Evolutionary conservation across 2,888 invertebrate species (phyloP), one percentile per base, ranked within the genome.

Genomic region (Dicycla oo): DNA sequence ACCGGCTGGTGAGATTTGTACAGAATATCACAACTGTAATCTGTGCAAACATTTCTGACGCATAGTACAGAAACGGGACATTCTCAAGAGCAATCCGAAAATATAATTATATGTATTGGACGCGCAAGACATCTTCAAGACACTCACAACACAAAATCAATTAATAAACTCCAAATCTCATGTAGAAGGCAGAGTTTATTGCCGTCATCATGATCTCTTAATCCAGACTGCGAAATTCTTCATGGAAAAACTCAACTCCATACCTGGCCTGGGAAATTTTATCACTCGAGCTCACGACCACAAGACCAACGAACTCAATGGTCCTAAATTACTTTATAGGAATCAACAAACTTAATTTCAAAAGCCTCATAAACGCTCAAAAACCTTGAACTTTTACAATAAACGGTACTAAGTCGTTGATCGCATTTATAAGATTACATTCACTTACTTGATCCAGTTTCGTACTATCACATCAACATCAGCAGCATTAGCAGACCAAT

Each of bases 311-410:
- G 13, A 5, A n/a, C 30, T 23, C 40, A 63, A 63, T 23, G 11
- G 15, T 38, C n/a, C n/a, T n/a, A 26, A 30, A 73, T 7, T 45
- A 53, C 23, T 61, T n/a, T 45, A 61, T n/a, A 62, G 30, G 38
- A 72, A 78, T 56, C 30, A 30, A 51, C 10, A 45, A 40, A 49
- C 2, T 49, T 61, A 43, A 56, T 56, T 69, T 62, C 64, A 64
- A 80, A 75, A 80, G 67, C 26, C 30, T 57, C 23, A 58, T 63
- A 67, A 70, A 40, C 45, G 26, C 3, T 53, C 4, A 47, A 26
- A 13, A 64, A 69, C 80, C 81, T 80, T 80, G 80, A 80, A 80
- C 81, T 80, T 80, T 77, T 64, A 54, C 57, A 38, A 57, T 51
- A 58, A 69, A 69, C 65, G 43, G 63, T 62, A 73, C 73, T 75